Base-by-base conservation (phyloP, 2,888 invertebrate genomes). In the Malthinus flaveolus region DNA sequence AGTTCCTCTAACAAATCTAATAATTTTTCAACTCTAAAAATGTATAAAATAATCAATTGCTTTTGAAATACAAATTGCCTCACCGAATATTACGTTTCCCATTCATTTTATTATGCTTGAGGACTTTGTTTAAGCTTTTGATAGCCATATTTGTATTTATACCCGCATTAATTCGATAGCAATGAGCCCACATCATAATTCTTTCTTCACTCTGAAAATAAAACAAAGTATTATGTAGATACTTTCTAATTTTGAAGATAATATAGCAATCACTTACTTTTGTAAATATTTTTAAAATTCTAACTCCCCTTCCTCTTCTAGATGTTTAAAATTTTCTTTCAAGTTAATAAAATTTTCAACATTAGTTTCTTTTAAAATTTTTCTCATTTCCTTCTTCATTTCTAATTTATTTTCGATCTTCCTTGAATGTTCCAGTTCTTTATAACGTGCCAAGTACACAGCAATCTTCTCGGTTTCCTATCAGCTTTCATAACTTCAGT, bases 101-200 rank as follows among this genome's bases (percentile, higher is more conserved):
- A 56, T 33, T 59, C 48, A 59, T 12, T 44, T 65, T 45, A 50
- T 66, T 60, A 8, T 37, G 46, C 33, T 67, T 67, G 31, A 66
- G 39, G 34, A 65, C 12, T 7, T 66, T 67, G 39, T 67, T 63
- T 33, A 67, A 55, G 47, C 55, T 61, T 56, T 66, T 66, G 13
- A 67, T 54, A 12, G 67, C 63, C 67, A 64, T 66, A 49, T 66
- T 65, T 0, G 66, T 64, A 47, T 66, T 66, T 5, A 66, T 61
- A 7, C 62, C 64, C 15, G 56, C 57, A 62, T 64, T 63, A 32
- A 32, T 55, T 53, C 63, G 60, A 35, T 57, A 58, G 51, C 62
- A 67, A 59, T 66, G 64, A 23, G 63, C 67, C 65, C 64, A 66
- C 64, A 63, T 66, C 11, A 39, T 31, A 37, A 61, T 63, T 46